Evolutionary conservation across 1,140 invertebrate species (phyloP).

Genomic region (Drosophila nannoptera): DNA sequence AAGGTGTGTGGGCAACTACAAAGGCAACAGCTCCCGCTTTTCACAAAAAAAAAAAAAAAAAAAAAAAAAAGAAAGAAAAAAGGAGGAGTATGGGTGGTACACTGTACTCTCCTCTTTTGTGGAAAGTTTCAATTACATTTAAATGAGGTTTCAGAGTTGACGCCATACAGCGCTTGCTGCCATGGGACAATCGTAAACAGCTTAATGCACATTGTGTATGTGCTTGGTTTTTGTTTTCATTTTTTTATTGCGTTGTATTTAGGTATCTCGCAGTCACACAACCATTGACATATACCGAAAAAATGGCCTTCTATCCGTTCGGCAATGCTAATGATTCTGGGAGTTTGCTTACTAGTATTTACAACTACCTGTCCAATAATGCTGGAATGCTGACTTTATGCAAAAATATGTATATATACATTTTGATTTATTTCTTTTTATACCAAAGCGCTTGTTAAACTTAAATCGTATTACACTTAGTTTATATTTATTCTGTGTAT

Average conservation of each 20-base stretch:
- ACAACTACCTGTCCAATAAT: conserved; percentile 91
- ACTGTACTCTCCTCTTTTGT: conserved; percentile 38
- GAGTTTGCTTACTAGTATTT: conserved; percentile 89
- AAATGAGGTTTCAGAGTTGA: conserved; percentile 76
- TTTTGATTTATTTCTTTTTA: too few species aligned
- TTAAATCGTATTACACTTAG: too few species aligned
- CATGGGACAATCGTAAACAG: conserved; percentile 44
- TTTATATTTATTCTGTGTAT: too few species aligned
- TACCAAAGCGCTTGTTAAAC: too few species aligned
- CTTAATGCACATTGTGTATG: conserved; percentile 74
- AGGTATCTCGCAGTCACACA: conserved; percentile 92
- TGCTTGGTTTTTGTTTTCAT: conserved; percentile 67
- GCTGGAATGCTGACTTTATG: conserved; percentile 85
- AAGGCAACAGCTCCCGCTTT: conserved; percentile 1
- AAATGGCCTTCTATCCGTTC: conserved; percentile 88
- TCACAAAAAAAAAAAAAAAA: too few species aligned
- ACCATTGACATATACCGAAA: conserved; percentile 89
- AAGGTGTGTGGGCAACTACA: conserved; percentile 4
- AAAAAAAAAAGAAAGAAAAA: too few species aligned
- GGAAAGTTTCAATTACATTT: conserved; percentile 78
- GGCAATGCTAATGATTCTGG: conserved; percentile 88
- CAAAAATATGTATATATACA: conserved; percentile 4
- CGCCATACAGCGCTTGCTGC: conserved; percentile 50
- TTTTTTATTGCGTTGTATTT: conserved; percentile 46
- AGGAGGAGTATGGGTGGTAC: conserved; percentile 18